phyloP scores from a whole-genome alignment of 2,888 invertebrate genomes.

The Microplitis manilae region DNA sequence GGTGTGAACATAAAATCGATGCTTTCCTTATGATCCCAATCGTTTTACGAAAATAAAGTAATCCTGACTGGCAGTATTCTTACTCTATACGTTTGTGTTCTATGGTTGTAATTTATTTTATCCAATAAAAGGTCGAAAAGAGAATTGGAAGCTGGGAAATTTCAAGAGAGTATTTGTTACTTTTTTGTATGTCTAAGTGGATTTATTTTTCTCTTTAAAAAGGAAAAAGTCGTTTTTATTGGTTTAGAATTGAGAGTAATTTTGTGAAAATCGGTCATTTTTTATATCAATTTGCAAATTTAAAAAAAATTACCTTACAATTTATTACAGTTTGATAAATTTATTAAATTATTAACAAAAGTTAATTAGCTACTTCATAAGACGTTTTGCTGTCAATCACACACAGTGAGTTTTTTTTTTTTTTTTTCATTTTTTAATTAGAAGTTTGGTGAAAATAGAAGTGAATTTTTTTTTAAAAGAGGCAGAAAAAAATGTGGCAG shows the following conservation, averaged over 20 bases:
- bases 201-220: not conserved
- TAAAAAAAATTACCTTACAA: no score
- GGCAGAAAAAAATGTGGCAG: slow-evolving; percentile 10
- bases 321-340: no score
- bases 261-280: not conserved
- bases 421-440: not conserved
- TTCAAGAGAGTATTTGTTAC: not conserved
- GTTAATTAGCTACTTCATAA: no score
- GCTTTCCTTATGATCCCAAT: slow-evolving; percentile 2
- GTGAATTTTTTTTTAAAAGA: not conserved
- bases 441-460: not conserved
- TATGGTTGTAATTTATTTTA: not conserved
- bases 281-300: not conserved
- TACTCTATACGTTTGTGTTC: not conserved
- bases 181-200: not conserved
- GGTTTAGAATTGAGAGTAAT: not conserved
- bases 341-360: no score
- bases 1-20: not conserved
- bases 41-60: slow-evolving; percentile 2
- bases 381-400: no score
- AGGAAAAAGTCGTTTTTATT: not conserved
- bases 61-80: not conserved
- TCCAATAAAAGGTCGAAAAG: not conserved
- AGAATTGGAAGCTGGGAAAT: not conserved
- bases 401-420: not conserved